phyloP scores from a whole-genome alignment of 2,113 vertebrate genomes.

The Corythaeola cristata region DNA sequence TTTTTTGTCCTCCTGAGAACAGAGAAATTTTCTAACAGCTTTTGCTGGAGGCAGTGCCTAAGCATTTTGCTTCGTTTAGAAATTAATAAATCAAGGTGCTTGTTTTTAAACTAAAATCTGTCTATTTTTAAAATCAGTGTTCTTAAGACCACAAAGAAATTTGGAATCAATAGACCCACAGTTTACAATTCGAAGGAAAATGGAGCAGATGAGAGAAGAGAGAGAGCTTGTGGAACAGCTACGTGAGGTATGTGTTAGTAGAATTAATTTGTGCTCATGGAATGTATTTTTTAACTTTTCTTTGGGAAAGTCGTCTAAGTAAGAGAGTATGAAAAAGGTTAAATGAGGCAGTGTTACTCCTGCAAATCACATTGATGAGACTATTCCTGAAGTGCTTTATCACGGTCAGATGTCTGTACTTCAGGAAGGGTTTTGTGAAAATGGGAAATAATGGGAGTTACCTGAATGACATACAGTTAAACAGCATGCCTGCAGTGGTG shows the following conservation, averaged over 20 bases:
- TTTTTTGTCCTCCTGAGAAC: neutral
- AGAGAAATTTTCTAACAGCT: neutral
- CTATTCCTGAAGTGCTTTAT: neutral
- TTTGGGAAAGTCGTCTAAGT: neutral
- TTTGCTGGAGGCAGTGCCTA: neutral
- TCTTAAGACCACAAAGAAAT: constrained; percentile 88
- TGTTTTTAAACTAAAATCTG: neutral
- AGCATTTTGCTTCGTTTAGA: neutral
- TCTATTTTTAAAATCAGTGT: constrained; percentile 76
- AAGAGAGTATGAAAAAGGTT: neutral
- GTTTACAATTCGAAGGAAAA: constrained; percentile 93
- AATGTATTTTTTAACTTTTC: neutral
- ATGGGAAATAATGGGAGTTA: neutral
- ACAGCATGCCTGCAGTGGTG: neutral
- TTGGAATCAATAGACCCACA: constrained; percentile 91
- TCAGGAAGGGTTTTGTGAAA: neutral
- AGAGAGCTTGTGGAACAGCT: constrained; percentile 82
- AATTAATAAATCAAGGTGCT: neutral
- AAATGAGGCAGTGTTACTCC: neutral
- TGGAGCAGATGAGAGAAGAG: constrained; percentile 92
- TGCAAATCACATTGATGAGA: neutral
- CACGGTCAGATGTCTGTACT: neutral
- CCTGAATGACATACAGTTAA: neutral
- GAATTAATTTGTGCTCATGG: neutral
- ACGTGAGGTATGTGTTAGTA: constrained; percentile 79